Conservation (phyloP, 2,113 vertebrate species). For the Taurulus bubalis region DNA sequence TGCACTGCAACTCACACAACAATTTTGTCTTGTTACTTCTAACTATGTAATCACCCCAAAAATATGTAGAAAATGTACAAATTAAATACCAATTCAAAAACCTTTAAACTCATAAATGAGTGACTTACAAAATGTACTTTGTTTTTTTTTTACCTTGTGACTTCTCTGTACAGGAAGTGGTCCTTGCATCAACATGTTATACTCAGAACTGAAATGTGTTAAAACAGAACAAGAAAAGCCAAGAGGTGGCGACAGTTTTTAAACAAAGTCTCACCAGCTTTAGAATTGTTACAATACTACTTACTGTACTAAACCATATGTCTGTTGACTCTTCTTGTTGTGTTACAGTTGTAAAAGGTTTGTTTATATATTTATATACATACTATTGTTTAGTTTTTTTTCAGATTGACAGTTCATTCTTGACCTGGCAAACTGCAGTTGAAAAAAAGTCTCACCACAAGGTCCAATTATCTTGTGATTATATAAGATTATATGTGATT, state of each 20-base stretch:
- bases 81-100: neutral
- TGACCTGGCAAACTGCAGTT: neutral
- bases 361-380: neutral
- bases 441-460: neutral
- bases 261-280: too few species aligned
- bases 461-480: neutral
- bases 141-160: conserved; percentile 19
- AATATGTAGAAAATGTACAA: neutral
- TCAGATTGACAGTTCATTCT: neutral
- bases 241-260: neutral
- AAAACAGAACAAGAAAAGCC: neutral
- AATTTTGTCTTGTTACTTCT: neutral
- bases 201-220: conserved; percentile 7
- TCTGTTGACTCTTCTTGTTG: neutral
- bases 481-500: too few species aligned
- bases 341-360: neutral
- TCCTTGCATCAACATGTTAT: conserved; percentile 18
- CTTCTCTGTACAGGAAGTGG: conserved; percentile 48
- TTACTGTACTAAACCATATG: too few species aligned
- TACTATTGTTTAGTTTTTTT: neutral
- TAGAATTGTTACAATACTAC: neutral
- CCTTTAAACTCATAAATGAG: neutral
- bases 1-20: neutral
- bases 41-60: neutral
- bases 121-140: neutral